phyloP scores from a whole-genome alignment of 2,797 vertebrate species.

The Morelia viridis region DNA sequence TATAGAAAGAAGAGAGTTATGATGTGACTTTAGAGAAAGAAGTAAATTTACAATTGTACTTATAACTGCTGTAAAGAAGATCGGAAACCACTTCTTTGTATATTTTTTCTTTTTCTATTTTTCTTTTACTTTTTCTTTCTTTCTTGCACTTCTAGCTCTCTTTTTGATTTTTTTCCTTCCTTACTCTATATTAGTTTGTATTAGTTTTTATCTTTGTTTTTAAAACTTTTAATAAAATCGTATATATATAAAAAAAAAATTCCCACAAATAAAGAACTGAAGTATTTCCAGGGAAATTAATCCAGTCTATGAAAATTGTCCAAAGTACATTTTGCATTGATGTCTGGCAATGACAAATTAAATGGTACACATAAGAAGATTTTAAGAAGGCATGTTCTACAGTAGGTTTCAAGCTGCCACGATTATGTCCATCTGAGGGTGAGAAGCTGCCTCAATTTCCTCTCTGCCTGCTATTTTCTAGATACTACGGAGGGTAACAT shows the following conservation, averaged over 20 bases:
- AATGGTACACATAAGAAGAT: neutral
- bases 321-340: neutral
- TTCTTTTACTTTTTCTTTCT: neutral
- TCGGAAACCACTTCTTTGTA: neutral
- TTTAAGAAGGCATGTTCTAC: neutral
- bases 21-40: neutral
- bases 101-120: neutral
- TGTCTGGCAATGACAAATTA: neutral
- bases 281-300: neutral
- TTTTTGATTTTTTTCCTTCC: neutral
- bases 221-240: neutral
- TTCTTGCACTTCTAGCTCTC: neutral
- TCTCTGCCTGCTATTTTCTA: neutral
- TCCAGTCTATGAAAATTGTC: neutral
- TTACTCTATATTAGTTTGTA: neutral
- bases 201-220: neutral
- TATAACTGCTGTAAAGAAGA: neutral
- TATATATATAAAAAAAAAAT: neutral
- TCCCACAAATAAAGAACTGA: neutral
- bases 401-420: neutral
- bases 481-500: too few relatives aligned
- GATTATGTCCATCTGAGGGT: neutral
- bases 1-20: neutral
- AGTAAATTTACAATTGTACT: neutral
- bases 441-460: neutral